Percentiles rank a stretch among this genome's conserved stretches.
Conservation (phyloP, 2,888 invertebrate genomes). For the Halocaridina rubra region DNA sequence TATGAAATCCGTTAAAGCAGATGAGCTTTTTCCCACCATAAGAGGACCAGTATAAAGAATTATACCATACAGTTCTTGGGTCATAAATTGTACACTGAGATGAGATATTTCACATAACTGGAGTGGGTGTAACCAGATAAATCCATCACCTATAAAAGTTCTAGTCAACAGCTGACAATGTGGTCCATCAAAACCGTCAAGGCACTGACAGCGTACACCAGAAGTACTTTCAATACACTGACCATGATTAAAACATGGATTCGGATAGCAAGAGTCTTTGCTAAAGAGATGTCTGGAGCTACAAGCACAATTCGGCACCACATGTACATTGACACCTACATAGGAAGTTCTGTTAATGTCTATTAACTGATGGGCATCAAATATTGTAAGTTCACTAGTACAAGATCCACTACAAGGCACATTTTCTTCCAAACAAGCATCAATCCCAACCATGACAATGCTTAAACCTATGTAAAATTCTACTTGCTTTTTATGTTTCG, state of each 20-base stretch:
- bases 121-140: conserved; percentile 97
- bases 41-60: conserved; percentile 97
- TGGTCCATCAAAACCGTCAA: conserved; percentile 91
- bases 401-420: conserved; percentile 96
- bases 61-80: conserved; percentile 89
- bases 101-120: conserved; percentile 97
- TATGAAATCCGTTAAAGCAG: conserved; percentile 80
- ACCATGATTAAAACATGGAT: conserved; percentile 95
- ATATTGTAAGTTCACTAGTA: conserved; percentile 90
- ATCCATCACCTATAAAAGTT: conserved; percentile 93
- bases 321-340: conserved; percentile 94
- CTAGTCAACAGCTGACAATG: conserved; percentile 96
- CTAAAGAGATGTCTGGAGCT: conserved; percentile 92
- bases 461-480: conserved; percentile 94
- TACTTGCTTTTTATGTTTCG: conserved; percentile 74
- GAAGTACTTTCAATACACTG: conserved; percentile 81
- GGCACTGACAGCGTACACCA: conserved; percentile 83
- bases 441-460: conserved; percentile 97
- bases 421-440: conserved; percentile 94
- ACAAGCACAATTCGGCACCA: conserved; percentile 92
- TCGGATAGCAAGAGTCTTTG: conserved; percentile 87
- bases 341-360: conserved; percentile 97
- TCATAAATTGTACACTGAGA: conserved; percentile 94
- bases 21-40: conserved; percentile 91
- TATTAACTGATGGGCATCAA: conserved; percentile 91